phyloP scores from a whole-genome alignment of 2,888 invertebrate genomes.

The Clistopyga incitator region DNA sequence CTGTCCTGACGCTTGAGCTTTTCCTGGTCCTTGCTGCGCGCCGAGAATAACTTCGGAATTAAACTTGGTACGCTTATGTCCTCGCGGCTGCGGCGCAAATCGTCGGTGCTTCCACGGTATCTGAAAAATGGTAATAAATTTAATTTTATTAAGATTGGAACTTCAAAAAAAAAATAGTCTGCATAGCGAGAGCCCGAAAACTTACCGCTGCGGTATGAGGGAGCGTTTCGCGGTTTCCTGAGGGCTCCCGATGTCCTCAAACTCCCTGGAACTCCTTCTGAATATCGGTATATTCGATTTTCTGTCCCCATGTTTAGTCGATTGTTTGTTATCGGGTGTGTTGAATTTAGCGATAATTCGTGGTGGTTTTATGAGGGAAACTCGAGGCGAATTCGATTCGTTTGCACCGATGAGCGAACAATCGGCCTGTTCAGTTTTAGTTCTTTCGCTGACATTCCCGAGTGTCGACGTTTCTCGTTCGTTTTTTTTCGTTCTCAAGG shows the following conservation, averaged over 20 bases:
- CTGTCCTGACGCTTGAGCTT: conserved; percentile 81
- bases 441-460: conserved; percentile 27
- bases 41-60: conserved; percentile 81
- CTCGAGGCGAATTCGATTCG: conserved; percentile 70
- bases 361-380: conserved; percentile 79
- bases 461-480: conserved; percentile 65
- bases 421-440: conserved; percentile 62
- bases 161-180: background rate
- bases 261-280: conserved; percentile 80
- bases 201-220: conserved; percentile 82
- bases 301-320: conserved; percentile 76
- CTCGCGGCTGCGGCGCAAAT: conserved; percentile 79
- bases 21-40: conserved; percentile 78
- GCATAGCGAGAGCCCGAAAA: background rate
- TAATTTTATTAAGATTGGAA: no score
- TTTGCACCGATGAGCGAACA: conserved; percentile 75
- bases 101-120: conserved; percentile 82
- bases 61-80: conserved; percentile 82
- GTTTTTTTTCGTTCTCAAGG: conserved; percentile 66
- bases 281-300: conserved; percentile 82
- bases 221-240: conserved; percentile 82
- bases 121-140: conserved; percentile 65
- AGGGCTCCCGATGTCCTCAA: conserved; percentile 81
- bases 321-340: conserved; percentile 69
- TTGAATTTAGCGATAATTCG: conserved; percentile 74